These are phyloP conservation scores for Tiliacea aurago DNA, from an alignment of 2,888 invertebrate species.

Conservation along the genomic window DNA sequence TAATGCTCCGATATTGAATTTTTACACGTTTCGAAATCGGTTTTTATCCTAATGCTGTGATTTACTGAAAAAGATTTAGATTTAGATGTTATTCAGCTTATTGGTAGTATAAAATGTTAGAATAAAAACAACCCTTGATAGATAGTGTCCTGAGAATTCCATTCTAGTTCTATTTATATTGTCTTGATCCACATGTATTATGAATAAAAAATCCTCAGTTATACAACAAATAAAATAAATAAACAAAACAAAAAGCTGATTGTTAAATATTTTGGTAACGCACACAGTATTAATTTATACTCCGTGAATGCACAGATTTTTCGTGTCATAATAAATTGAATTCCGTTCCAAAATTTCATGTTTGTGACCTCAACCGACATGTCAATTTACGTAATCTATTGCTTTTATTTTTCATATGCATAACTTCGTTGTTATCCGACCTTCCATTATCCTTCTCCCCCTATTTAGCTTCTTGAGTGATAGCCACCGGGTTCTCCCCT, in stretches of 20 bases:
- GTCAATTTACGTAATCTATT: constrained; percentile 41
- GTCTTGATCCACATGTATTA: too few relatives aligned
- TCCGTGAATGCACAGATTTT: background rate
- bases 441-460: constrained; percentile 61
- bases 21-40: constrained; percentile 27
- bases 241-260: background rate
- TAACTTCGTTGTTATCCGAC: constrained; percentile 51
- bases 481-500: constrained; percentile 68
- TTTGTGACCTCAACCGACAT: constrained; percentile 35
- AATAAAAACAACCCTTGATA: background rate
- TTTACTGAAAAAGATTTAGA: too few relatives aligned
- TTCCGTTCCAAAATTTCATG: constrained; percentile 12
- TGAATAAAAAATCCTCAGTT: background rate
- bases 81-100: background rate
- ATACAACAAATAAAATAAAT: background rate
- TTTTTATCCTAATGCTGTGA: background rate
- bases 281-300: background rate
- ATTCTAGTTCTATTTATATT: background rate
- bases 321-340: constrained; percentile 11
- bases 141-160: too few relatives aligned
- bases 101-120: background rate
- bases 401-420: constrained; percentile 54
- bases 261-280: background rate
- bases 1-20: constrained; percentile 43
- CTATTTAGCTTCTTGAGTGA: constrained; percentile 70